Evolutionary conservation across 2,797 vertebrate genomes (phyloP).

Genomic region (Rhinichthys osculus): DNA sequence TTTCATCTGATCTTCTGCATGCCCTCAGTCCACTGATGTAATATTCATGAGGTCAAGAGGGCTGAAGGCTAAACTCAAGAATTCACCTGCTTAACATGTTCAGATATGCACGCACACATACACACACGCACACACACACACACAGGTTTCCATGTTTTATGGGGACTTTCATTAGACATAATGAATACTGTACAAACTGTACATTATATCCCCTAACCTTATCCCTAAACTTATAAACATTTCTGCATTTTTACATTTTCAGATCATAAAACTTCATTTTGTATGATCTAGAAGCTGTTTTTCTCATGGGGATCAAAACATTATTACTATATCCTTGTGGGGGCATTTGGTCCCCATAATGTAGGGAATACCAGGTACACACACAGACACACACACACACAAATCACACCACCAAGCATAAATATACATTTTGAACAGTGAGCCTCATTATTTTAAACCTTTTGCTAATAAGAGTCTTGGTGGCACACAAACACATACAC

Average conservation of each 20-base stretch:
- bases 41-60: slow-evolving; percentile 60
- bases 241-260: background rate
- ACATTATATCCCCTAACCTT: background rate
- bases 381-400: background rate
- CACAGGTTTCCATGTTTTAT: background rate
- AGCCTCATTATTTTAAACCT: background rate
- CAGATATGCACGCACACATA: background rate
- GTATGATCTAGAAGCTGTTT: too few relatives aligned
- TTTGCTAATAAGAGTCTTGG: background rate
- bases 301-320: too few relatives aligned
- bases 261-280: too few relatives aligned
- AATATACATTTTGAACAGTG: background rate
- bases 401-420: slow-evolving; percentile 10
- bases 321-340: too few relatives aligned
- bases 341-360: too few relatives aligned
- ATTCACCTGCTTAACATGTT: slow-evolving; percentile 40
- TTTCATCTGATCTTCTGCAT: slow-evolving; percentile 57
- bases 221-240: too few relatives aligned
- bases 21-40: slow-evolving; percentile 57
- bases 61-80: slow-evolving; percentile 49
- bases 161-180: background rate
- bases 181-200: background rate
- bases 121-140: background rate
- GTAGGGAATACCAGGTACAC: too few relatives aligned
- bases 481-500: background rate